Evolutionary conservation across 2,888 invertebrate genomes (phyloP).

Genomic region (Xestia xanthographa): DNA sequence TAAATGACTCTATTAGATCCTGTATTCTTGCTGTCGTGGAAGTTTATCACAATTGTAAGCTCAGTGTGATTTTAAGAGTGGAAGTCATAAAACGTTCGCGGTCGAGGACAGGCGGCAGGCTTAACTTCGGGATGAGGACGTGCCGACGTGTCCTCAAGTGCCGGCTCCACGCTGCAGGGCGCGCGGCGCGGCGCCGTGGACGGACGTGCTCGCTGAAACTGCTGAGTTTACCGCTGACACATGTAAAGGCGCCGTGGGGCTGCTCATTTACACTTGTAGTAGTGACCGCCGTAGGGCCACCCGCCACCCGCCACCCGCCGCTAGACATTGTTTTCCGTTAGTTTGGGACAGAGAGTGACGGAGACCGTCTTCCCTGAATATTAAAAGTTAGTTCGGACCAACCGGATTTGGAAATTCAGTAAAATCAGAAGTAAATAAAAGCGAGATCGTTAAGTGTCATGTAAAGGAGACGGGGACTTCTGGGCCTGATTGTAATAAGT

Average conservation of each 20-base stretch:
- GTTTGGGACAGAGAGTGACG: background rate
- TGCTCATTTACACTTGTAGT: constrained; percentile 9
- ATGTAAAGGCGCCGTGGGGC: background rate
- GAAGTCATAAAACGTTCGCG: constrained; percentile 11
- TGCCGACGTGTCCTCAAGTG: constrained; percentile 28
- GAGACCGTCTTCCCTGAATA: constrained; percentile 7
- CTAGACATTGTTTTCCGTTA: background rate
- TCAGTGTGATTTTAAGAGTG: constrained; percentile 8
- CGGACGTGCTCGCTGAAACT: constrained; percentile 24
- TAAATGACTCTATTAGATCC: constrained; percentile 1
- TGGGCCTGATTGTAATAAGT: too few species aligned
- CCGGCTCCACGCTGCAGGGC: constrained; percentile 1
- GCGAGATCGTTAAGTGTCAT: background rate
- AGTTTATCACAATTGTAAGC: constrained; percentile 27
- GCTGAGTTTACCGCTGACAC: constrained; percentile 11
- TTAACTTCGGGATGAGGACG: constrained; percentile 7
- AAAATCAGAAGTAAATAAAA: background rate
- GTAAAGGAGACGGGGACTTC: too few species aligned
- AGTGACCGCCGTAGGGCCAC: background rate
- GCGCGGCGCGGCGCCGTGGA: background rate
- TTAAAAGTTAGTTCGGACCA: constrained; percentile 19
- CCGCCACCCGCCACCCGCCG: background rate
- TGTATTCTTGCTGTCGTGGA: background rate
- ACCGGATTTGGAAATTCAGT: background rate
- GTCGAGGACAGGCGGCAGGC: constrained; percentile 17